Conservation (phyloP, 92 coral and sea anemone genomes). For the Parazoanthus atlanticus region DNA sequence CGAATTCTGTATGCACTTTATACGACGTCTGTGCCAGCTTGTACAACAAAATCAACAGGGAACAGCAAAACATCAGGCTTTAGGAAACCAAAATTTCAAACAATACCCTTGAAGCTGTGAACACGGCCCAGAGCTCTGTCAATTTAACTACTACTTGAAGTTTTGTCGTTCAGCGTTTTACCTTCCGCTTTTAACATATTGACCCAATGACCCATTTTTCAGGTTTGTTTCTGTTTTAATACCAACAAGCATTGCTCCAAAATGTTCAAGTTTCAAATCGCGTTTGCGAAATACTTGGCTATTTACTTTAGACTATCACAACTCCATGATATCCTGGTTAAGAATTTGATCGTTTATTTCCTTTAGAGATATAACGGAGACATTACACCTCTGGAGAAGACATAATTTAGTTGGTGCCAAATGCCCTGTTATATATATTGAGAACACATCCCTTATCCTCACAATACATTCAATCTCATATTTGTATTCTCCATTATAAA, state of each 20-base stretch:
- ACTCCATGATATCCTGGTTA: constrained; percentile 61
- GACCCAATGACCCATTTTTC: constrained; percentile 72
- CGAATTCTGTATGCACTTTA: constrained; percentile 16
- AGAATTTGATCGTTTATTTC: constrained; percentile 56
- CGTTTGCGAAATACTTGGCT: constrained; percentile 18
- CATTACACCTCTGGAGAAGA: constrained; percentile 36
- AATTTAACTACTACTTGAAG: constrained; percentile 7
- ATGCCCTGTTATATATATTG: constrained; percentile 15
- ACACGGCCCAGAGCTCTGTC: constrained; percentile 17
- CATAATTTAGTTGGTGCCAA: constrained; percentile 40
- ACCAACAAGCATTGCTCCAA: constrained; percentile 19
- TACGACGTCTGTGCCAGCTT: constrained; percentile 51
- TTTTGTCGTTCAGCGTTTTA: background rate
- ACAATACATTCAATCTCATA: constrained; percentile 13
- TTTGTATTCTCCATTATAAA: constrained; percentile 30
- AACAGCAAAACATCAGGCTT: constrained; percentile 45
- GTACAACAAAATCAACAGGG: constrained; percentile 49
- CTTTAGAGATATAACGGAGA: constrained; percentile 36
- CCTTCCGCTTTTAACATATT: constrained; percentile 39
- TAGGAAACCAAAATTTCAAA: constrained; percentile 42
- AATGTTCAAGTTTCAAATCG: constrained; percentile 3
- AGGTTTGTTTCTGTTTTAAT: constrained; percentile 41
- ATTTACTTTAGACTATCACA: constrained; percentile 64
- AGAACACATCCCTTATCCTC: constrained; percentile 26
- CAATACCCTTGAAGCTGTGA: constrained; percentile 38